These are phyloP conservation scores for Nomada fucata DNA, from an alignment of 2,888 invertebrate species.

Conservation along the genomic window DNA sequence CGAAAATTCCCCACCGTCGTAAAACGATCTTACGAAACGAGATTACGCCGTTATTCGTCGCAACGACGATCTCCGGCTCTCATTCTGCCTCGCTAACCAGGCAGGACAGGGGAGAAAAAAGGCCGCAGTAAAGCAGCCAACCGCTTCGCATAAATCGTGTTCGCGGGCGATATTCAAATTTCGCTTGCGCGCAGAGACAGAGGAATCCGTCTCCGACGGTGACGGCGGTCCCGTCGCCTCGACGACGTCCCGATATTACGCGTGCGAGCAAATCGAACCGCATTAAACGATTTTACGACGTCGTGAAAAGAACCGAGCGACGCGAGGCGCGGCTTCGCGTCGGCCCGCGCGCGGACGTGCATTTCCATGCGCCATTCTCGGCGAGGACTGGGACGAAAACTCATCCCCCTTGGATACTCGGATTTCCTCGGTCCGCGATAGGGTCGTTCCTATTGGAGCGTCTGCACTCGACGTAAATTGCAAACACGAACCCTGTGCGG, in stretches of 20 bases:
- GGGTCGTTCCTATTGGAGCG: conserved; percentile 47
- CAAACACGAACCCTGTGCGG: conserved; percentile 3
- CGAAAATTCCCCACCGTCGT: conserved; percentile 10
- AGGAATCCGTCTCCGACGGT: conserved; percentile 8
- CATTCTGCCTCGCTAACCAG: neutral
- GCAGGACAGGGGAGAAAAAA: neutral
- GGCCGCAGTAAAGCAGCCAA: conserved; percentile 19
- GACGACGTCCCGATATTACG: conserved; percentile 40
- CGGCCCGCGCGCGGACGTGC: neutral
- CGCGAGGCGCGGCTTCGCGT: conserved; percentile 22
- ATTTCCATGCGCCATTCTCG: neutral
- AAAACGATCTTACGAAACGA: neutral
- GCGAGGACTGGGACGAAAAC: neutral
- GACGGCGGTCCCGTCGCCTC: neutral
- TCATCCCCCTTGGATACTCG: neutral
- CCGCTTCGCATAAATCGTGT: conserved; percentile 16
- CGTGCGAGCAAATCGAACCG: conserved; percentile 58
- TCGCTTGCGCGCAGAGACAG: neutral
- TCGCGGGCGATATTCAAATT: conserved; percentile 34
- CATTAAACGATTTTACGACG: conserved; percentile 67
- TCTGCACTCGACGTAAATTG: conserved; percentile 50
- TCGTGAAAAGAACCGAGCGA: conserved; percentile 34
- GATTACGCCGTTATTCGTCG: conserved; percentile 11
- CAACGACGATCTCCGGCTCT: neutral
- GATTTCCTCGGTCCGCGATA: conserved; percentile 20